Evolutionary conservation across 2,113 vertebrate species (phyloP).

Genomic region (Tragelaphus imberbis): DNA sequence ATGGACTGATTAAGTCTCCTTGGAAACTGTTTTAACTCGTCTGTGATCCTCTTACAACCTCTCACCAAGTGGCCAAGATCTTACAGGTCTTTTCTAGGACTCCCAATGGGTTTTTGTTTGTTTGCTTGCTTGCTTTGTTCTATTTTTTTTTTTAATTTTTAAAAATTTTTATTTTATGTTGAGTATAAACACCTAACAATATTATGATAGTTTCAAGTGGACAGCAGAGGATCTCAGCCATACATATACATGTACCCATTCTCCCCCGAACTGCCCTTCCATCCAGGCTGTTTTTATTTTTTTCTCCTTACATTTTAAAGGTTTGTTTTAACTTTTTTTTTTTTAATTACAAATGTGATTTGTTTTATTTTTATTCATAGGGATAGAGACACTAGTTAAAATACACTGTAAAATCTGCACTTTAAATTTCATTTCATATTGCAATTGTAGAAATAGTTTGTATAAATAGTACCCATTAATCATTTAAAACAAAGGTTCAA

Average conservation of each 20-base stretch:
- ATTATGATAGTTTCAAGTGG: neutral
- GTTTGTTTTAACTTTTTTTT: neutral
- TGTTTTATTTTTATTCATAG: constrained; percentile 79
- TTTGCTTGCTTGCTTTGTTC: neutral
- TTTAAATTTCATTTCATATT: constrained; percentile 86
- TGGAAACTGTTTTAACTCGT: neutral
- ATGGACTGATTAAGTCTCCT: neutral
- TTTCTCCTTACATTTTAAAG: neutral
- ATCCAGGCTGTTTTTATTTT: neutral
- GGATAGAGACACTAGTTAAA: constrained; percentile 81
- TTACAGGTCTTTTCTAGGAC: neutral
- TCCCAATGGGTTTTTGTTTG: neutral
- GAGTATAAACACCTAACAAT: neutral
- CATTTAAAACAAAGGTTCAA: constrained; percentile 83
- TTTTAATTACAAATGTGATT: constrained; percentile 85
- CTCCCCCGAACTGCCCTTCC: neutral
- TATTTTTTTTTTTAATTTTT: no score
- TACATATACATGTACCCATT: neutral
- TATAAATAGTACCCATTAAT: constrained; percentile 84
- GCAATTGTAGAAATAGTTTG: constrained; percentile 80
- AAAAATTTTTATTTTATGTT: neutral
- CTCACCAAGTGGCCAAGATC: neutral
- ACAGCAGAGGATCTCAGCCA: neutral
- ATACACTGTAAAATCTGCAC: constrained; percentile 83
- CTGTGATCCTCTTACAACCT: neutral